Evolutionary conservation across 2,797 vertebrate species (phyloP), one percentile per base, ranked within the genome.

Genomic region (Paramormyrops hopkinsi): DNA sequence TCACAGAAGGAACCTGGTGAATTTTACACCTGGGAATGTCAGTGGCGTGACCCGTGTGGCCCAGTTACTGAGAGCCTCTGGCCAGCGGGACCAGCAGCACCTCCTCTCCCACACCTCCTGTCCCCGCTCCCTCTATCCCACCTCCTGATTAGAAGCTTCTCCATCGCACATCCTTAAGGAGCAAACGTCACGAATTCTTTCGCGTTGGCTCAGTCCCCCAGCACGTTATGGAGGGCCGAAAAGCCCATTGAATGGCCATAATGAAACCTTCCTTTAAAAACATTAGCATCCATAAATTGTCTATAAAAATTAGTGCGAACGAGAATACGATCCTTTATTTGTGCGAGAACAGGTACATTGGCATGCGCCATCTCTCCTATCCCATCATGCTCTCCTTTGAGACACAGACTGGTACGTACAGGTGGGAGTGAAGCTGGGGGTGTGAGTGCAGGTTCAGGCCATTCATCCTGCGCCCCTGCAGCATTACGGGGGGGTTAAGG

Each of bases 141-240:
- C 82, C 50, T 82, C 88, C 69, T 90, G 53, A 90, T 86, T 82
- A 90, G 88, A 90, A 88, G 86, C 88, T 54, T 17, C 19, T 48
- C 44, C 73, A 76, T 46, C 50, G 22, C 9, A 46, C 6, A 83
- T 3, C 88, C 84, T 86, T 53, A 62, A 86, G 84, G 14, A 53
- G 82, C 83, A 76, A 54, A 90, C n/a, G 89, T 88, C 90, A 91
- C 89, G 90, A 91, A 92, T 84, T 65, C 85, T 33, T 90, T 82
- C 86, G 46, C 4, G 85, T 19, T 48, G 19, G 17, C 22, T 51
- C 33, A 88, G 65, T 50, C 29, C 25, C 12, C 25, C 0, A 6
- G 14, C 76, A 46, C 2, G 1, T 5, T 19, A 46, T 14, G 62
- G 62, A 33, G 11, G 25, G 62, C 62, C 3, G 25, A 29, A 65